Evolutionary conservation across 2,888 invertebrate genomes (phyloP), one percentile per base, ranked within the genome.

Genomic region (Brachypterus glaber): DNA sequence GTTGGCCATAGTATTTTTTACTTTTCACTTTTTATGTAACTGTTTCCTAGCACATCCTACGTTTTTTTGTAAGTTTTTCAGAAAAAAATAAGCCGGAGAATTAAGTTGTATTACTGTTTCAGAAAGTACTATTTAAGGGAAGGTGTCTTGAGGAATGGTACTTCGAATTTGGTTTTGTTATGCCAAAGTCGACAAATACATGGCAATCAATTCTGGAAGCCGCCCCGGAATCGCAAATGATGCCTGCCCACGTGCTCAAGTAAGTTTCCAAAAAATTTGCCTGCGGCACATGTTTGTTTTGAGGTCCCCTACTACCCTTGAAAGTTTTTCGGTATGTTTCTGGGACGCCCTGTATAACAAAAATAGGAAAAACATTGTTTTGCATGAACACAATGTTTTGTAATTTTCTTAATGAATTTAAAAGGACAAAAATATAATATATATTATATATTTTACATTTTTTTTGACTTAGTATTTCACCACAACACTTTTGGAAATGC

Each of bases 201-300:
- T 98, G 98, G 98, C 97, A 98, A 66, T 95, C 92, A 37, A 76
- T 93, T 39, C 95, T 98, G 54, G 95, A 97, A 68, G 97, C 98
- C 8, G 97, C 98, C 0, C 97, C 98, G 0, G 97, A 98, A 66
- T 91, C 91, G 37, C 95, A 98, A 69, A 98, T 98, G 97, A 95
- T 99, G 92, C 97, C 98, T n/a, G 95, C 97, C 3, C 89, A 88
- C 64, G 81, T 97, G 44, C 75, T 98, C 50, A 97, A 92, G 93
- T 93, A 68, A 66, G 67, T 40, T 12, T 25, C 18, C 12, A 15
- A 25, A 21, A 21, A 21, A 5, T 9, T 40, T 21, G 35, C 9
- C 9, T 7, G 7, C 21, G 5, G 5, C 5, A 21, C 9, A 7
- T 21, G 9, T 27, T 27, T 27, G 27, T 27, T 27, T 5, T 9